These are phyloP conservation scores for Agrotis clavis DNA, from an alignment of 2,888 invertebrate genomes.

Conservation along the genomic window DNA sequence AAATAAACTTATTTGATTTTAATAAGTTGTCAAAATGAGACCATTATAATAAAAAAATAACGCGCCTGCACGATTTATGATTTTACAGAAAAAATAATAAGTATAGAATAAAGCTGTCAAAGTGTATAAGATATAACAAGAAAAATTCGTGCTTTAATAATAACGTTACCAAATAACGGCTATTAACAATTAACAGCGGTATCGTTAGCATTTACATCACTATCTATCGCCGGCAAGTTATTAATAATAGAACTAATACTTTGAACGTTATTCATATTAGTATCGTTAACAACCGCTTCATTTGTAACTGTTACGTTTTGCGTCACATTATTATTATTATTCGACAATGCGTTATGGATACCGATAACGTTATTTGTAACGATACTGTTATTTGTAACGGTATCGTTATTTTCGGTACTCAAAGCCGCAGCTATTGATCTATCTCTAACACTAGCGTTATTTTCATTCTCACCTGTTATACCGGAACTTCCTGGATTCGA, in stretches of 20 bases:
- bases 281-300: slow-evolving; percentile 43
- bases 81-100: neutral
- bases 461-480: slow-evolving; percentile 11
- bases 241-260: slow-evolving; percentile 81
- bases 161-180: slow-evolving; percentile 20
- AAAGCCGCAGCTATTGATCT: slow-evolving; percentile 49
- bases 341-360: slow-evolving; percentile 13
- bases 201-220: slow-evolving; percentile 85
- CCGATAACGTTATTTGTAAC: neutral
- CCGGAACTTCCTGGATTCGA: slow-evolving; percentile 16
- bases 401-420: neutral
- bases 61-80: slow-evolving; percentile 20
- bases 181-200: slow-evolving; percentile 56
- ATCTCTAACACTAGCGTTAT: slow-evolving; percentile 54
- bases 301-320: slow-evolving; percentile 35
- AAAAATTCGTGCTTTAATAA: slow-evolving; percentile 9
- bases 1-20: neutral
- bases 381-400: slow-evolving; percentile 29
- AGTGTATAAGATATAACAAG: slow-evolving; percentile 52
- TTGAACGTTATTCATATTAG: slow-evolving; percentile 54
- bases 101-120: slow-evolving; percentile 6
- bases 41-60: too few species aligned
- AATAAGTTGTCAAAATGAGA: neutral
- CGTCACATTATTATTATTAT: slow-evolving; percentile 41
- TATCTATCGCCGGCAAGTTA: slow-evolving; percentile 85